phyloP scores from a whole-genome alignment of 2,888 invertebrate genomes.

The Stenolophus ochropezus region DNA sequence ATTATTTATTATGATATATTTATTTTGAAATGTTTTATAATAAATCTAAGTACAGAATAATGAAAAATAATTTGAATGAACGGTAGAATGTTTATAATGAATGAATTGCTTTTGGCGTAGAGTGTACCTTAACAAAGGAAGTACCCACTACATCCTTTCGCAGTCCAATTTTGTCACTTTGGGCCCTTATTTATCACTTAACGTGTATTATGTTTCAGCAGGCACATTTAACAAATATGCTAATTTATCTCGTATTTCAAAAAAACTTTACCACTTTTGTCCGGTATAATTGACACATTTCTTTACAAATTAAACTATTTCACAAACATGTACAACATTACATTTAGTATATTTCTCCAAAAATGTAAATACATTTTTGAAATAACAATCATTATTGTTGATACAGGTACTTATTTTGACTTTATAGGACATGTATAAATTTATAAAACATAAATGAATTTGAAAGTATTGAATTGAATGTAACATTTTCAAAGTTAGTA shows the following conservation, averaged over 20 bases:
- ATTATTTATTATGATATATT: constrained; percentile 35
- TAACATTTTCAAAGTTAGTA: too few species aligned
- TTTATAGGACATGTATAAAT: too few species aligned
- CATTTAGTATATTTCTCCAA: not conserved
- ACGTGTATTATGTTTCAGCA: constrained; percentile 44
- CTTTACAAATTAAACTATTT: not conserved
- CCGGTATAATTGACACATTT: not conserved
- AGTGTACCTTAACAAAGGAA: constrained; percentile 57
- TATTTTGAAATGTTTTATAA: constrained; percentile 16
- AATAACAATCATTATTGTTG: not conserved
- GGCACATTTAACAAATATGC: constrained; percentile 51
- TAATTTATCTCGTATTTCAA: constrained; percentile 27
- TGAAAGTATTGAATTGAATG: too few species aligned
- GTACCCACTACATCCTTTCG: constrained; percentile 60
- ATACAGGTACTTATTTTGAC: too few species aligned
- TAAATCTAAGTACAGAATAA: constrained; percentile 34
- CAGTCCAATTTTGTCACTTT: constrained; percentile 59
- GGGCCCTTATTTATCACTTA: constrained; percentile 60
- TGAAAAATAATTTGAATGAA: constrained; percentile 26
- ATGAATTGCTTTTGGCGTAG: constrained; percentile 10
- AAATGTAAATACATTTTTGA: not conserved
- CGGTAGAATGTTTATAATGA: constrained; percentile 1
- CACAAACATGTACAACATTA: not conserved
- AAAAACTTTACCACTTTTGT: not conserved
- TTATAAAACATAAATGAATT: too few species aligned